phyloP scores from a whole-genome alignment of 2,888 invertebrate genomes.

The Griposia aprilina region DNA sequence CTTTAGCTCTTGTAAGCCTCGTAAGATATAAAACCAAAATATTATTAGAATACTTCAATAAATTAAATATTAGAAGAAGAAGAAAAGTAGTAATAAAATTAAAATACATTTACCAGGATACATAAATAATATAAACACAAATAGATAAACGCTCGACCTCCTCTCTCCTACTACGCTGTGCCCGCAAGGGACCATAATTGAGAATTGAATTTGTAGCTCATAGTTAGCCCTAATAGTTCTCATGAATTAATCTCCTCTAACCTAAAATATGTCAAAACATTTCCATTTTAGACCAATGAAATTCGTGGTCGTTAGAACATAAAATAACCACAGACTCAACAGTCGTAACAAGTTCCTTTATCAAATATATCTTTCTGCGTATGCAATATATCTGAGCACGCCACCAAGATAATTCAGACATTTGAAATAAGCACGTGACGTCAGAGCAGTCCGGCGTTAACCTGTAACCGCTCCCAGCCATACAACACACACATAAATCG shows the following conservation, averaged over 20 bases:
- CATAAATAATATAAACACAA: too few relatives aligned
- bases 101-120: too few relatives aligned
- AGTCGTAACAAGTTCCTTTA: constrained; percentile 12
- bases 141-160: too few relatives aligned
- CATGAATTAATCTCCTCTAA: neutral
- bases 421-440: constrained; percentile 53
- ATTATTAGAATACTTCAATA: too few relatives aligned
- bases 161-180: too few relatives aligned
- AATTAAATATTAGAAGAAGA: too few relatives aligned
- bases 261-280: neutral
- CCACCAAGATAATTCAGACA: constrained; percentile 52
- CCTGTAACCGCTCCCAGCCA: constrained; percentile 49
- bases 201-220: neutral
- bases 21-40: too few relatives aligned
- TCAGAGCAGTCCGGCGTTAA: constrained; percentile 44
- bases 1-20: too few relatives aligned
- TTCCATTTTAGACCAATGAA: neutral
- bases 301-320: constrained; percentile 1
- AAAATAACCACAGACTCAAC: constrained; percentile 8
- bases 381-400: constrained; percentile 37
- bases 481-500: constrained; percentile 55
- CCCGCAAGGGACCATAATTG: too few relatives aligned
- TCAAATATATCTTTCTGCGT: constrained; percentile 24
- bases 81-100: too few relatives aligned
- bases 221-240: neutral